Percentiles rank a stretch among this genome's conserved stretches.
These are phyloP conservation scores for Myzus persicae DNA, from an alignment of 1,140 invertebrate species.

Conservation along the genomic window DNA sequence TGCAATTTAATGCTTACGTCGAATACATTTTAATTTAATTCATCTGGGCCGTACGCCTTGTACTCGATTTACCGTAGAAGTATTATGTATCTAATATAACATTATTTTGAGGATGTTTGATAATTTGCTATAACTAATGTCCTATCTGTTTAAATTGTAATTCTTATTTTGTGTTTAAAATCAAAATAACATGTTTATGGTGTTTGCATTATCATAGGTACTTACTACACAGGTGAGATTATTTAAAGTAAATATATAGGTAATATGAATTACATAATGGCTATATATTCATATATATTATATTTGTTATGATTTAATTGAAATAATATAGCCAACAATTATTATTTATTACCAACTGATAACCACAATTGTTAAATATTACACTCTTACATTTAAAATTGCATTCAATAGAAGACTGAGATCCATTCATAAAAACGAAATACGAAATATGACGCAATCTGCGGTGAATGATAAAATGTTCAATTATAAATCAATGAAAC, in stretches of 20 bases:
- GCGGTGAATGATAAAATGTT: neutral
- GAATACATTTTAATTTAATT: conserved; percentile 21
- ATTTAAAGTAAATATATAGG: neutral
- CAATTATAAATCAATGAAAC: neutral
- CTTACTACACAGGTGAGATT: neutral
- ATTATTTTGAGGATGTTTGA: neutral
- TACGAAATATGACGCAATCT: neutral
- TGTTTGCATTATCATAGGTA: neutral
- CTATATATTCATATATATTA: no score
- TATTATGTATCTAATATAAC: neutral
- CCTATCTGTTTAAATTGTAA: no score
- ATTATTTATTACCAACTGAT: neutral
- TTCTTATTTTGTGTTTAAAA: neutral
- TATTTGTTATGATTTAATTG: neutral
- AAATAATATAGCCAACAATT: neutral
- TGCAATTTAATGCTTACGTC: neutral
- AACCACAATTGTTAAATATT: neutral
- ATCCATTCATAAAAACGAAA: conserved; percentile 19
- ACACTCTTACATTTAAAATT: neutral
- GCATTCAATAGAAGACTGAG: neutral
- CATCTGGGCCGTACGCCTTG: neutral
- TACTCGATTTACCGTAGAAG: neutral
- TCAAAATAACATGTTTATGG: neutral
- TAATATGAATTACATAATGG: neutral
- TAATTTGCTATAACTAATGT: neutral